Evolutionary conservation across 2,113 vertebrate species (phyloP), one percentile per base, ranked within the genome.

Genomic region (Ammodytes marinus): DNA sequence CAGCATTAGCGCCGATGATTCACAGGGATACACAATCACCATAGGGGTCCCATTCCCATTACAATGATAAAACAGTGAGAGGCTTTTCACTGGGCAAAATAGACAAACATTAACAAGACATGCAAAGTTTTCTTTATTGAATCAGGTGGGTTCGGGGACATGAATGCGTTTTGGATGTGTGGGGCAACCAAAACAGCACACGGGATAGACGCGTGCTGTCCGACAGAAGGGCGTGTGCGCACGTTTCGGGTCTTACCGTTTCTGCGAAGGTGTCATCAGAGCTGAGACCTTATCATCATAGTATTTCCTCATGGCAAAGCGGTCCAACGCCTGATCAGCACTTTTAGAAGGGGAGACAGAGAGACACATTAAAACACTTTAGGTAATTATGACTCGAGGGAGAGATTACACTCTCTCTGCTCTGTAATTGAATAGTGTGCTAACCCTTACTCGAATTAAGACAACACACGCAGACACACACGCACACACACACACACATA

Each of bases 251-350:
- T 77, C 87, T 87, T 95, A 99, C 98, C 98, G 95, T 88, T 96
- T 98, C 93, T 99, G 98, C 50, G 98, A 99, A 0, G 98, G 98
- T 70, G 98, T 98, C 97, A 99, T 99, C 92, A 99, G 88, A 54
- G 96, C 93, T 37, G 97, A 97, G 84, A 99, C 96, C 93, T 99
- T 99, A 92, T 99, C 98, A 84, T 99, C 98, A 17, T 97, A 98
- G 93, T 97, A 99, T 88, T 98, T 99, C 95, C 98, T 98, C 98
- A 99, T 99, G 37, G 98, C 98, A 65, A 99, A 99, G 83, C 98
- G 97, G 90, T 99, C 97, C 53, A 99, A 93, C 52, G 98, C 98
- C 92, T 99, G 98, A 93, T 99, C 97, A 71, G 98, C 98, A 79
- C 98, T 99, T 94, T 74, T 61, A 90, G 27, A 27, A 27, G 27